A percentile compares a stretch with the other conserved stretches of the same genome.
Conservation (phyloP, 2,797 vertebrate species). For the Cygnus olor region DNA sequence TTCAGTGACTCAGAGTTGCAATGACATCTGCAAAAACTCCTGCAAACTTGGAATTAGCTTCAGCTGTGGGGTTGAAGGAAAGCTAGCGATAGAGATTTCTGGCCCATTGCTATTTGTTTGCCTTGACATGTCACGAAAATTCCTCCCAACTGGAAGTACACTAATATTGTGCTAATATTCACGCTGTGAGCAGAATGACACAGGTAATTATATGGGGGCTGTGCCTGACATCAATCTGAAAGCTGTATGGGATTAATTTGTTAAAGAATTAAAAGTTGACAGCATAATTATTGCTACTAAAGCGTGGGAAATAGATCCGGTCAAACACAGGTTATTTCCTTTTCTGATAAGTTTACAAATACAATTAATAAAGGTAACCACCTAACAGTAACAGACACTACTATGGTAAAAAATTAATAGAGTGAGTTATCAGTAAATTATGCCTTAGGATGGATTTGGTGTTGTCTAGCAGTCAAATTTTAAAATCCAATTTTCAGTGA, state of each 20-base stretch:
- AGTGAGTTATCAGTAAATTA: background rate
- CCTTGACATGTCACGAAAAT: background rate
- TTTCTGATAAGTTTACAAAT: background rate
- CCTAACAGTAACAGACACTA: background rate
- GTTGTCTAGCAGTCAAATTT: background rate
- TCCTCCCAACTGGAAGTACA: background rate
- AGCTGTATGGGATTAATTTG: background rate
- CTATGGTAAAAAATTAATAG: background rate
- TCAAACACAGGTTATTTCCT: background rate
- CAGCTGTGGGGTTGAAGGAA: background rate
- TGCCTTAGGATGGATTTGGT: background rate
- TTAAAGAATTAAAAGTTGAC: background rate
- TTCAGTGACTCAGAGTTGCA: background rate
- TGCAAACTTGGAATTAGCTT: background rate
- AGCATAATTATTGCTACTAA: background rate
- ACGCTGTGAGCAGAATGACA: background rate
- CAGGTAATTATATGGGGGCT: background rate
- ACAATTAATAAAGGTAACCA: background rate
- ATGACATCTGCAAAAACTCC: background rate
- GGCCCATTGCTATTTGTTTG: background rate
- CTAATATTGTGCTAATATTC: background rate
- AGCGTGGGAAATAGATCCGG: background rate
- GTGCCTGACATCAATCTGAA: background rate
- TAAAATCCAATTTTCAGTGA: background rate
- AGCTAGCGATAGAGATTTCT: background rate